Conservation (phyloP, 2,888 invertebrate genomes). For the Muscina levida region DNA sequence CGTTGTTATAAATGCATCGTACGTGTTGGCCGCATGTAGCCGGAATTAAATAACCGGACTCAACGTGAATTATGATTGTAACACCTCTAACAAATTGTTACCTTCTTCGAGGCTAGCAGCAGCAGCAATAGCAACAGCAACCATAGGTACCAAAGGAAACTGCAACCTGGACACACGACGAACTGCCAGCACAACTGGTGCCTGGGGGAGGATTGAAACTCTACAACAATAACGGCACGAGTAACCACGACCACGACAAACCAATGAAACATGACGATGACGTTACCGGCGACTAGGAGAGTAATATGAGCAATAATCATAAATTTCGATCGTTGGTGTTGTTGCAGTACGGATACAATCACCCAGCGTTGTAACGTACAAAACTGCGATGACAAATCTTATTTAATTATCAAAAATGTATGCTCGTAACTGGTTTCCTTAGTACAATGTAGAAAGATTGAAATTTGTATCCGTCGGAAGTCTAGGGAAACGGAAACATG, state of each 20-base stretch:
- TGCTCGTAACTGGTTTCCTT: constrained; percentile 19
- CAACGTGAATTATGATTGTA: constrained; percentile 65
- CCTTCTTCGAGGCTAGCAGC: constrained; percentile 47
- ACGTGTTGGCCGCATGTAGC: constrained; percentile 64
- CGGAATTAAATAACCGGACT: constrained; percentile 63
- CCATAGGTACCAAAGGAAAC: not conserved
- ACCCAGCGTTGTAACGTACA: not conserved
- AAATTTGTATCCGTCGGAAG: constrained; percentile 34
- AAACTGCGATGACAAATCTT: constrained; percentile 62
- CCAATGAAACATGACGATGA: constrained; percentile 44
- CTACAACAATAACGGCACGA: not conserved
- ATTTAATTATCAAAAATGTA: constrained; percentile 62
- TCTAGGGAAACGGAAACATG: constrained; percentile 33
- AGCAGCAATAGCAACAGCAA: constrained; percentile 6
- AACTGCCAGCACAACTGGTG: too few species aligned
- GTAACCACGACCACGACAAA: not conserved
- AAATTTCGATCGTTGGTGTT: constrained; percentile 24
- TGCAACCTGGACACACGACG: not conserved
- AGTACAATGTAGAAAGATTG: constrained; percentile 9
- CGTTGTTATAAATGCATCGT: constrained; percentile 66
- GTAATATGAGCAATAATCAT: constrained; percentile 62
- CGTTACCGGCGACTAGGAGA: not conserved
- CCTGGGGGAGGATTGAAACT: constrained; percentile 16
- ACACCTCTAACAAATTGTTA: constrained; percentile 66
- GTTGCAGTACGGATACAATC: not conserved